Conservation (phyloP, 92 coral and sea anemone genomes). For the Epizoanthus rinbou region DNA sequence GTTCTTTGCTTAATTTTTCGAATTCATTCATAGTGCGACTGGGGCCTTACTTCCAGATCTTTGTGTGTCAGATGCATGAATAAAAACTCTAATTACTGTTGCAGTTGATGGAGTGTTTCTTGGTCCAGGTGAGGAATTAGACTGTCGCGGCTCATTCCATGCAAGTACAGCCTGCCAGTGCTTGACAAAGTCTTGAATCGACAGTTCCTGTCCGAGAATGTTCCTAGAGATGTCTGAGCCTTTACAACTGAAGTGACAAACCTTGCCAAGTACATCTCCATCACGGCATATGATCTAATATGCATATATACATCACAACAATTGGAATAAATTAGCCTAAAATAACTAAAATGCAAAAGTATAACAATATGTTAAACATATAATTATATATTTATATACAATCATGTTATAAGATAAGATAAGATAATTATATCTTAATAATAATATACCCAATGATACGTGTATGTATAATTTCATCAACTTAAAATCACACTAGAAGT, state of each 20-base stretch:
- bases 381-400: too few species aligned
- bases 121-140: background rate
- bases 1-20: too few species aligned
- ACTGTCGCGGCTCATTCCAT: background rate
- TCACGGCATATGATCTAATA: background rate
- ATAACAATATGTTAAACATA: too few species aligned
- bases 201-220: background rate
- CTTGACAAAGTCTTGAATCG: background rate
- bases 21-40: too few species aligned
- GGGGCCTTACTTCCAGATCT: background rate
- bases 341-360: too few species aligned
- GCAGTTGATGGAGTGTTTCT: background rate
- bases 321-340: too few species aligned
- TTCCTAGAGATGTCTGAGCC: constrained; percentile 7
- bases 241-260: constrained; percentile 4
- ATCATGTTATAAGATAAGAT: too few species aligned
- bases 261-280: constrained; percentile 9
- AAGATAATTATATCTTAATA: too few species aligned
- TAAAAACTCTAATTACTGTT: background rate
- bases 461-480: too few species aligned
- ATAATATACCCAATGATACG: too few species aligned
- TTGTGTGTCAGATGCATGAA: background rate
- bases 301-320: background rate
- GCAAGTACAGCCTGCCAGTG: constrained; percentile 7
- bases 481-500: too few species aligned